Conservation (phyloP, 2,797 vertebrate species). For the Lemur catta region DNA sequence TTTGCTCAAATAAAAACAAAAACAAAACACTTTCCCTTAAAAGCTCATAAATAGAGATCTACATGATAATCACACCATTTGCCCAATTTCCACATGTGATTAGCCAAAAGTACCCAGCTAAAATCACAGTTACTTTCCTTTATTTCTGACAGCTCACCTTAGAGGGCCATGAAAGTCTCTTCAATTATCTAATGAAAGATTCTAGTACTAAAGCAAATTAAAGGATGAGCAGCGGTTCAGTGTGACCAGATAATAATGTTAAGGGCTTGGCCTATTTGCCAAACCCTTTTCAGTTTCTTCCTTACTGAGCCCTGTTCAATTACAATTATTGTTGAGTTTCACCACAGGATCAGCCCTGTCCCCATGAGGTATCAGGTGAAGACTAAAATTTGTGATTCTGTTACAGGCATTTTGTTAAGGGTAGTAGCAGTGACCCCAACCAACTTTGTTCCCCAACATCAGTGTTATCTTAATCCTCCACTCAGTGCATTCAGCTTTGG, state of each 20-base stretch:
- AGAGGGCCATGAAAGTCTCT: neutral
- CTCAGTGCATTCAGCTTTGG: neutral
- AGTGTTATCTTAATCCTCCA: neutral
- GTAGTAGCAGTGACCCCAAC: neutral
- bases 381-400: neutral
- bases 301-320: neutral
- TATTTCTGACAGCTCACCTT: neutral
- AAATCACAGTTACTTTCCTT: neutral
- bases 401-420: rapidly evolving
- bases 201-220: neutral
- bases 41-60: neutral
- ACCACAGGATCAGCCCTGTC: neutral
- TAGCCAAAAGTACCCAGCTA: neutral
- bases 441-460: neutral
- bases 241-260: neutral
- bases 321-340: neutral
- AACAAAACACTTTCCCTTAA: neutral
- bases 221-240: neutral
- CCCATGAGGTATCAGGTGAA: neutral
- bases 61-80: neutral
- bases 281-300: neutral
- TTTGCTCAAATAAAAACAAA: neutral
- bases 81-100: neutral
- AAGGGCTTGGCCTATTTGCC: neutral
- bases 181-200: neutral